Evolutionary conservation across 2,797 vertebrate genomes (phyloP).

Genomic region (Mastacembelus armatus): DNA sequence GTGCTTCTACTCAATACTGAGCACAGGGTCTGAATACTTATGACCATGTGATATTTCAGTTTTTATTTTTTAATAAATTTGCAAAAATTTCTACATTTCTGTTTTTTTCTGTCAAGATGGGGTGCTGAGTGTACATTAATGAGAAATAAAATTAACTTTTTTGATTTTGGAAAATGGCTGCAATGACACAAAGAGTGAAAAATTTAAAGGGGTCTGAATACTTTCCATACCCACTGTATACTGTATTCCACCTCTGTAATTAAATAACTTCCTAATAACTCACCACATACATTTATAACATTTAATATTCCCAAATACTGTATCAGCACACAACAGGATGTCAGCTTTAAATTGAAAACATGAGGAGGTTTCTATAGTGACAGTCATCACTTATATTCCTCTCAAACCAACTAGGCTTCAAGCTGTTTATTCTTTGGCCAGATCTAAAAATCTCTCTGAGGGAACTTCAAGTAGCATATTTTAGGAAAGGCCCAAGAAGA

Average conservation of each 20-base stretch:
- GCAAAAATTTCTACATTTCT: too few relatives aligned
- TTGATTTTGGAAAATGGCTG: too few relatives aligned
- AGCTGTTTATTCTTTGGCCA: conserved; percentile 74
- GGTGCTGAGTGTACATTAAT: too few relatives aligned
- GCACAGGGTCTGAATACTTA: too few relatives aligned
- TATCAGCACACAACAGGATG: conserved; percentile 74
- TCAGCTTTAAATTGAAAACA: conserved; percentile 79
- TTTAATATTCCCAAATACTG: conserved; percentile 79
- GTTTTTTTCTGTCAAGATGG: too few relatives aligned
- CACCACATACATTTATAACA: conserved; percentile 78
- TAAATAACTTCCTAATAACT: conserved; percentile 83
- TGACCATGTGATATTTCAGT: too few relatives aligned
- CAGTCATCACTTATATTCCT: conserved; percentile 74
- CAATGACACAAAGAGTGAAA: too few relatives aligned
- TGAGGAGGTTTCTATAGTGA: conserved; percentile 78
- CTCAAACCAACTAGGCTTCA: conserved; percentile 69
- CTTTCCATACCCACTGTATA: too few relatives aligned
- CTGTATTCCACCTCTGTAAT: conserved; percentile 77
- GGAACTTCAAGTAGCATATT: conserved; percentile 65
- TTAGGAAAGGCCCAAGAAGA: conserved; percentile 58
- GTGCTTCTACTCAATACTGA: too few relatives aligned
- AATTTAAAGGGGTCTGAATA: too few relatives aligned
- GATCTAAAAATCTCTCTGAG: conserved; percentile 72
- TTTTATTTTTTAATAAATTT: too few relatives aligned
- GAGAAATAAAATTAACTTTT: too few relatives aligned